phyloP scores from a whole-genome alignment of 2,797 vertebrate species.

The Meda fulgida region DNA sequence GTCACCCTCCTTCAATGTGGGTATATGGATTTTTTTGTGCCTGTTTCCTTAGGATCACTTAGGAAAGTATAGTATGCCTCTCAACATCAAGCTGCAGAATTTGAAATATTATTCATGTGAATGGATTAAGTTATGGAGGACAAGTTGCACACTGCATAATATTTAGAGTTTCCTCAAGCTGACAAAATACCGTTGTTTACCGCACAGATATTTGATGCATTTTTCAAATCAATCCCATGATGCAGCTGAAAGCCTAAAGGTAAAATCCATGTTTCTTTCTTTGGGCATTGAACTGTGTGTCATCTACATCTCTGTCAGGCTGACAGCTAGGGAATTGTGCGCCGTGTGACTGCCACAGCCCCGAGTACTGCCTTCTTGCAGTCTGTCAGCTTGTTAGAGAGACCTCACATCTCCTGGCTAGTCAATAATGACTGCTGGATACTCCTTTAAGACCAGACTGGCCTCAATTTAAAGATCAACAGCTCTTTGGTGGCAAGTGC shows the following conservation, averaged over 20 bases:
- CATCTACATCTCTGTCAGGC: conserved; percentile 46
- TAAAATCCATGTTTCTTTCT: conserved; percentile 41
- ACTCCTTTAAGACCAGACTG: conserved; percentile 70
- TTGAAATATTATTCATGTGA: background rate
- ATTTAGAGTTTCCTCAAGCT: conserved; percentile 7
- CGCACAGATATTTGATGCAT: conserved; percentile 28
- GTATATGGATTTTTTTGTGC: background rate
- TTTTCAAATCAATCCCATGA: conserved; percentile 38
- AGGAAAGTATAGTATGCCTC: background rate
- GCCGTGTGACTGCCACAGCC: conserved; percentile 45
- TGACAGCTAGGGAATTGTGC: conserved; percentile 49
- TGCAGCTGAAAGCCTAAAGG: conserved; percentile 29
- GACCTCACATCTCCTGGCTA: conserved; percentile 57
- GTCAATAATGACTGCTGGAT: conserved; percentile 68
- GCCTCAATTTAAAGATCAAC: conserved; percentile 72
- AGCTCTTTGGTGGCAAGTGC: conserved; percentile 54
- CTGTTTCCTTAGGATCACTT: background rate
- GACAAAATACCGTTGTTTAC: conserved; percentile 40
- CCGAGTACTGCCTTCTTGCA: conserved; percentile 49
- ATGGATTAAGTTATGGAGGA: background rate
- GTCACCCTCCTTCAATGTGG: background rate
- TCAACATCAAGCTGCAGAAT: background rate
- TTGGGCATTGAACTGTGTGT: conserved; percentile 27
- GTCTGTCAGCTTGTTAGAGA: conserved; percentile 67
- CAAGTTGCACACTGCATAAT: background rate